A percentile compares a stretch with the other conserved stretches of the same genome.
Conservation (phyloP, 30 jellyfish, hydroid and myxozoan species). For the Aurelia coerulea region DNA sequence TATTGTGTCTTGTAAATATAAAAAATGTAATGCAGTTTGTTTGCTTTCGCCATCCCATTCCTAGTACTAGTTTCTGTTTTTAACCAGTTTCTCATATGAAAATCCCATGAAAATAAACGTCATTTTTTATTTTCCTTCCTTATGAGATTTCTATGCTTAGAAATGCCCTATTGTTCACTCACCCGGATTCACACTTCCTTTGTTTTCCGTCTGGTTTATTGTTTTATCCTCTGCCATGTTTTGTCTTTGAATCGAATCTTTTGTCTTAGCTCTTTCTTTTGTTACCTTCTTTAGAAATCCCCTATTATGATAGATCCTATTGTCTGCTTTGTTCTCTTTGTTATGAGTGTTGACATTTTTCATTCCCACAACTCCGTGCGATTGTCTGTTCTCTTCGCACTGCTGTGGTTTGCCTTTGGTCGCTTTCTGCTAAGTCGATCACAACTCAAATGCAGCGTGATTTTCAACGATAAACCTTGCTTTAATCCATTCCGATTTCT, state of each 20-base stretch:
- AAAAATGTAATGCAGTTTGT: too few relatives aligned
- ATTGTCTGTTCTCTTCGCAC: constrained; percentile 49
- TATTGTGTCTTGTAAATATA: too few relatives aligned
- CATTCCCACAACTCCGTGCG: constrained; percentile 88
- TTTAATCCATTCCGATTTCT: constrained; percentile 5
- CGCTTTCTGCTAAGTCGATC: constrained; percentile 66
- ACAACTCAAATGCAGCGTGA: constrained; percentile 21
- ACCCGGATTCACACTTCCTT: constrained; percentile 2
- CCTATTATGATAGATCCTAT: constrained; percentile 13
- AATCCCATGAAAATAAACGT: too few relatives aligned
- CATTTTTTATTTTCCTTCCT: too few relatives aligned
- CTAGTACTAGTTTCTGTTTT: too few relatives aligned
- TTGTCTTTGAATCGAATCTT: not conserved
- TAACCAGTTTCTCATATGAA: too few relatives aligned
- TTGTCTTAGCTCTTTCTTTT: constrained; percentile 13
- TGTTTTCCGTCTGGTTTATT: not conserved
- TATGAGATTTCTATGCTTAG: too few relatives aligned
- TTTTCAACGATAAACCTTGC: constrained; percentile 18
- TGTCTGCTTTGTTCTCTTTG: constrained; percentile 35
- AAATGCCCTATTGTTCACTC: not conserved
- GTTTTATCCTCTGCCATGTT: constrained; percentile 4
- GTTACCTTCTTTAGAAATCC: not conserved
- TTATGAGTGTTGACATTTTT: constrained; percentile 61
- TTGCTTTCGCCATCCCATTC: too few relatives aligned
- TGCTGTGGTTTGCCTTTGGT: constrained; percentile 70